Evolutionary conservation across 2,888 invertebrate genomes (phyloP).

Genomic region (Microctonus aethiopoides): DNA sequence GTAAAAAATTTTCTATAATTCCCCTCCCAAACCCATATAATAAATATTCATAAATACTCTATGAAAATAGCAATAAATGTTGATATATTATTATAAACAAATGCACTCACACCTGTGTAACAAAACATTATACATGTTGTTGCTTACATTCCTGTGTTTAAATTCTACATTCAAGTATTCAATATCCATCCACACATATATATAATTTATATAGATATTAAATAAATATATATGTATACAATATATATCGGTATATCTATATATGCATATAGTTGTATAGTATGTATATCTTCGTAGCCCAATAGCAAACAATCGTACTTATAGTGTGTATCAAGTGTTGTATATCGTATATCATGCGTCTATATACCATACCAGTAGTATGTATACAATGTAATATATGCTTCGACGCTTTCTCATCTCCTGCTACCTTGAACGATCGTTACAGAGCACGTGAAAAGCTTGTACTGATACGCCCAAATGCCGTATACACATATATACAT

Average conservation of each 20-base stretch:
- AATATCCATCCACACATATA: background rate
- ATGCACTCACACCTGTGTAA: constrained; percentile 8
- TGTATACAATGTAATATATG: too few relatives aligned
- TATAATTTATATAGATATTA: too few relatives aligned
- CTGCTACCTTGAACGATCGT: background rate
- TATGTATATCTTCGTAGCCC: background rate
- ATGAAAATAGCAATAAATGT: background rate
- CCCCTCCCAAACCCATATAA: background rate
- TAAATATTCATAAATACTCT: background rate
- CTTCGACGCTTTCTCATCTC: constrained; percentile 3
- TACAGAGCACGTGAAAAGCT: background rate
- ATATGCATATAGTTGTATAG: too few relatives aligned
- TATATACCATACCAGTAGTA: too few relatives aligned
- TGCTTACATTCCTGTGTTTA: constrained; percentile 8
- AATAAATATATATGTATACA: too few relatives aligned
- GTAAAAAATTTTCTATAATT: too few relatives aligned
- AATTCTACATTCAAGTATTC: background rate
- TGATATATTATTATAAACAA: too few relatives aligned
- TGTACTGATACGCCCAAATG: background rate
- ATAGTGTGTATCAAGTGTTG: background rate
- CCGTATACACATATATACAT: background rate
- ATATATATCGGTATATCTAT: too few relatives aligned
- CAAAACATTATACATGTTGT: constrained; percentile 23
- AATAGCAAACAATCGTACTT: background rate
- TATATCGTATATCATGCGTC: background rate